A percentile compares a stretch with the other conserved stretches of the same genome.
phyloP scores from a whole-genome alignment of 2,888 invertebrate genomes.

The Aporophyla nigra region DNA sequence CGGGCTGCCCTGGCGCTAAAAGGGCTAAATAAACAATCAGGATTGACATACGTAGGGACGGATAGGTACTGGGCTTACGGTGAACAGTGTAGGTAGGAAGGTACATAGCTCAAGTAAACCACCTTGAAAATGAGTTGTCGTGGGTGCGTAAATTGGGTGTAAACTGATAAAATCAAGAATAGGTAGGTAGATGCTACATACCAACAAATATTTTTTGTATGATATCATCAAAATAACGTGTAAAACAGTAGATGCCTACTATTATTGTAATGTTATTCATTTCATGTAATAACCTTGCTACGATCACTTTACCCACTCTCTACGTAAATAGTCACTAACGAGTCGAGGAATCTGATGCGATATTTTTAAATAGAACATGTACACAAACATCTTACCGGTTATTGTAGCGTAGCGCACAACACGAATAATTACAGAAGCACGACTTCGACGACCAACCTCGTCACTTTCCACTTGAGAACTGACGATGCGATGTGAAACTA shows the following conservation, averaged over 20 bases:
- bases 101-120: constrained; percentile 17
- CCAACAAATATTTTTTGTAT: constrained; percentile 50
- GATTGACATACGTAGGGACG: too few relatives aligned
- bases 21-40: background rate
- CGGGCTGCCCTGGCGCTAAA: too few relatives aligned
- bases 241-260: constrained; percentile 14
- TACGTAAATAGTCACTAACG: constrained; percentile 60
- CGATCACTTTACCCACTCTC: constrained; percentile 2
- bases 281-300: constrained; percentile 52
- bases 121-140: constrained; percentile 40
- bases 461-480: constrained; percentile 69
- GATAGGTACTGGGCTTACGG: background rate
- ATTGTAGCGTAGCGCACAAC: constrained; percentile 60
- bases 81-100: background rate
- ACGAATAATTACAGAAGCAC: constrained; percentile 60
- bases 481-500: constrained; percentile 62
- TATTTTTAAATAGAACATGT: constrained; percentile 68
- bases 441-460: constrained; percentile 65
- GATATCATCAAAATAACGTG: constrained; percentile 60
- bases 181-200: background rate
- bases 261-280: constrained; percentile 25
- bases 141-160: constrained; percentile 28
- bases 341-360: constrained; percentile 45
- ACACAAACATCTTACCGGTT: constrained; percentile 73
- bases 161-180: constrained; percentile 11